Evolutionary conservation across 2,113 vertebrate genomes (phyloP).

Genomic region (Perccottus glenii): DNA sequence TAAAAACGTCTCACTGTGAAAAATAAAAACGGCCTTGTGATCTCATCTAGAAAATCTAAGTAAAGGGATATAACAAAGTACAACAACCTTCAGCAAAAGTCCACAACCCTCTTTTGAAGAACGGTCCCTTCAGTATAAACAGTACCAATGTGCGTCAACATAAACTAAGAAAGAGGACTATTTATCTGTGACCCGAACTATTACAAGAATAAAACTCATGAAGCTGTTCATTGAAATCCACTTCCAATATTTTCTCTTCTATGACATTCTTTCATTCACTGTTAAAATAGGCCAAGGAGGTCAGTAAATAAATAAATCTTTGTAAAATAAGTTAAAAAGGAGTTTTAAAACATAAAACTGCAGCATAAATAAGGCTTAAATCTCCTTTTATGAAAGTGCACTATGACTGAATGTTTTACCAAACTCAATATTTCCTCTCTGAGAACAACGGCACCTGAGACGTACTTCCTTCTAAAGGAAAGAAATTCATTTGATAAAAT

Average conservation of each 20-base stretch:
- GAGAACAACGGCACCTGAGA: slow-evolving; percentile 50
- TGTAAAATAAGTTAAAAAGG: background rate
- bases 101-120: slow-evolving; percentile 19
- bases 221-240: too few species aligned
- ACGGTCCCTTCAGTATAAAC: slow-evolving; percentile 12
- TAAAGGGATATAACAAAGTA: slow-evolving; percentile 49
- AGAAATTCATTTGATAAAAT: slow-evolving; percentile 38
- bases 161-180: background rate
- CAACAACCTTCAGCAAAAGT: slow-evolving; percentile 11
- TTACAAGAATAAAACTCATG: background rate
- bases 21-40: slow-evolving; percentile 7
- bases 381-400: background rate
- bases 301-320: background rate
- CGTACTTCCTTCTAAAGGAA: slow-evolving; percentile 48
- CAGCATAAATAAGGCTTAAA: background rate
- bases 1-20: slow-evolving; percentile 4
- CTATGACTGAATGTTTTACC: slow-evolving; percentile 5
- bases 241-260: background rate
- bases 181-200: background rate
- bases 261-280: background rate
- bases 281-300: background rate
- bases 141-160: slow-evolving; percentile 17
- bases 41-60: slow-evolving; percentile 24
- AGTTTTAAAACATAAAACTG: background rate
- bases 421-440: slow-evolving; percentile 18